Conservation (phyloP, 2,888 invertebrate species). For the Eristalis pertinax region DNA sequence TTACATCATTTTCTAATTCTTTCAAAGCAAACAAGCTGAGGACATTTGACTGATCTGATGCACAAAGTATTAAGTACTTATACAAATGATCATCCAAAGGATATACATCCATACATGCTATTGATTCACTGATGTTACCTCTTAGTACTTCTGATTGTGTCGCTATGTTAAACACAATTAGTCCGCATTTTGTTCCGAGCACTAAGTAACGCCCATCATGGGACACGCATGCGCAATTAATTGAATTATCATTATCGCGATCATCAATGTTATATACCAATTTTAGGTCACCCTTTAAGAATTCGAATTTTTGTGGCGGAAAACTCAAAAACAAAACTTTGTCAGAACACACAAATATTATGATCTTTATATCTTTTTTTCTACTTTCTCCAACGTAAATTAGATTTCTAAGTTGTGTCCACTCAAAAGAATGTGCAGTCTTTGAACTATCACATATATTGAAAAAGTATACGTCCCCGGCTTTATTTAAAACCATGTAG, state of each 20-base stretch:
- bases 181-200: conserved; percentile 79
- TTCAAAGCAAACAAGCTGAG: conserved; percentile 78
- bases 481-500: conserved; percentile 76
- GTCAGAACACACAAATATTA: conserved; percentile 74
- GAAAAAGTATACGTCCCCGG: conserved; percentile 75
- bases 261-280: conserved; percentile 72
- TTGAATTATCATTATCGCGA: conserved; percentile 50
- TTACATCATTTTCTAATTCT: conserved; percentile 62
- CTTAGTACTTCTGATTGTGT: conserved; percentile 75
- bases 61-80: conserved; percentile 79
- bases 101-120: conserved; percentile 79
- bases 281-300: conserved; percentile 70
- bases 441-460: conserved; percentile 74
- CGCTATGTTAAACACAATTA: conserved; percentile 77
- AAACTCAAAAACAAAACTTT: conserved; percentile 75
- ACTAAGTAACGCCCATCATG: conserved; percentile 77
- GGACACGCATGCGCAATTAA: conserved; percentile 78
- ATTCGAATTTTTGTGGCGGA: conserved; percentile 59
- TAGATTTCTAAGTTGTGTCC: conserved; percentile 72
- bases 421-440: conserved; percentile 72
- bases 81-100: conserved; percentile 75
- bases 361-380: conserved; percentile 18
- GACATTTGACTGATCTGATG: conserved; percentile 75
- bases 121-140: conserved; percentile 78
- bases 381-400: conserved; percentile 68